These are phyloP conservation scores for Sylvia borin DNA, from an alignment of 2,797 vertebrate genomes.

Conservation along the genomic window DNA sequence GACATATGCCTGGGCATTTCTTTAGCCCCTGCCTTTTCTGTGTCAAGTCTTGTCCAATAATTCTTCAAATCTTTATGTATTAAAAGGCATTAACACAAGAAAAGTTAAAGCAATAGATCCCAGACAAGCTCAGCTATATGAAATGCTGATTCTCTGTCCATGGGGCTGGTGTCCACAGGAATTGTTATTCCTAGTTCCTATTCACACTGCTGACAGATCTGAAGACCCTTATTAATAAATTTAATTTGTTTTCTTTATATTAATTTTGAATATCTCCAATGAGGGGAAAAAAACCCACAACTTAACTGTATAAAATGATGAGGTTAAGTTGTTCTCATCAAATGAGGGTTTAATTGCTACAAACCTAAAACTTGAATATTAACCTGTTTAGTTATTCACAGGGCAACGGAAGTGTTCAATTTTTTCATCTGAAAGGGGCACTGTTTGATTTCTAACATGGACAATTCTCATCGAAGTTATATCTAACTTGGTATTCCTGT, in stretches of 20 bases:
- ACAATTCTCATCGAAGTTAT: background rate
- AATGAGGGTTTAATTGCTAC: background rate
- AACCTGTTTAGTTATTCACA: background rate
- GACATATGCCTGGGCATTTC: background rate
- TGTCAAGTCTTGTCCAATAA: background rate
- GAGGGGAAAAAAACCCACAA: background rate
- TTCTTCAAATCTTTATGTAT: background rate
- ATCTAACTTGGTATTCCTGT: background rate
- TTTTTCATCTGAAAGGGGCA: background rate
- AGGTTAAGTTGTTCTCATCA: background rate
- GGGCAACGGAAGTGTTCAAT: background rate
- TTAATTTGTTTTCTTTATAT: background rate
- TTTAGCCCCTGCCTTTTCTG: background rate
- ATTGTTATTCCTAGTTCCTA: background rate
- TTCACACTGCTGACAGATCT: background rate
- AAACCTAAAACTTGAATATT: background rate
- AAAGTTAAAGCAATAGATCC: background rate
- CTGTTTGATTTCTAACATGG: background rate
- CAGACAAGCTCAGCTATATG: background rate
- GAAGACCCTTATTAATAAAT: background rate
- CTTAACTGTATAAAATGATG: background rate
- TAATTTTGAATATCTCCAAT: background rate
- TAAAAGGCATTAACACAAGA: background rate
- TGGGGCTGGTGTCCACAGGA: background rate
- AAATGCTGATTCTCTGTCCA: background rate